Evolutionary conservation across 2,888 invertebrate species (phyloP).

Genomic region (Lasioglossum pauxillum): DNA sequence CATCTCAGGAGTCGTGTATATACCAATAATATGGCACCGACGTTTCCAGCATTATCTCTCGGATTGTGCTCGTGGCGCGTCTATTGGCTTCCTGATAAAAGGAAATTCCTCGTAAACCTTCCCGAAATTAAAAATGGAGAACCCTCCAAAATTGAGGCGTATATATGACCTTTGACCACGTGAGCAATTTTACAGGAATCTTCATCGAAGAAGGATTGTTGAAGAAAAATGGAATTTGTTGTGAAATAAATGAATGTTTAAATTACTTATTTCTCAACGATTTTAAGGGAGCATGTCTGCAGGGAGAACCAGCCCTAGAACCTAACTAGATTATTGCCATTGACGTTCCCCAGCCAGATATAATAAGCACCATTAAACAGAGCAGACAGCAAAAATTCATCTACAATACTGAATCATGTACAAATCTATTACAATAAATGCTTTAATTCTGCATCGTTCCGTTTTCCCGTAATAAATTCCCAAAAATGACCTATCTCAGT

Average conservation of each 20-base stretch:
- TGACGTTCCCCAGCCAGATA: background rate
- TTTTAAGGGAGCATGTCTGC: background rate
- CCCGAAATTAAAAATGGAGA: background rate
- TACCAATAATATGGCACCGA: background rate
- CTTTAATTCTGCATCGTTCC: too few relatives aligned
- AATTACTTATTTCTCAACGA: background rate
- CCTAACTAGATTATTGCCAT: background rate
- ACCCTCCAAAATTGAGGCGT: background rate
- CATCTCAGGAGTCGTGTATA: background rate
- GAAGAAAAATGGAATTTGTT: background rate
- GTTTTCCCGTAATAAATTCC: too few relatives aligned
- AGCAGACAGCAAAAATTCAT: background rate
- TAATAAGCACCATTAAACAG: background rate
- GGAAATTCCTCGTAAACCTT: background rate
- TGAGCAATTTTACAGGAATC: background rate
- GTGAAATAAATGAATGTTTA: background rate
- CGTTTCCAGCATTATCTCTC: background rate
- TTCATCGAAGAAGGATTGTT: too few relatives aligned
- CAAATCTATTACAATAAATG: background rate
- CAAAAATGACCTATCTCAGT: too few relatives aligned
- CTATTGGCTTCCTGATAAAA: background rate
- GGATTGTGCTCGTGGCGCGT: background rate
- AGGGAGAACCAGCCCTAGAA: background rate
- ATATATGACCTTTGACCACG: background rate
- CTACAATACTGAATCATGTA: background rate